Base-by-base conservation (phyloP, 2,888 invertebrate species). In the Hirtodrosophila trivittata region DNA sequence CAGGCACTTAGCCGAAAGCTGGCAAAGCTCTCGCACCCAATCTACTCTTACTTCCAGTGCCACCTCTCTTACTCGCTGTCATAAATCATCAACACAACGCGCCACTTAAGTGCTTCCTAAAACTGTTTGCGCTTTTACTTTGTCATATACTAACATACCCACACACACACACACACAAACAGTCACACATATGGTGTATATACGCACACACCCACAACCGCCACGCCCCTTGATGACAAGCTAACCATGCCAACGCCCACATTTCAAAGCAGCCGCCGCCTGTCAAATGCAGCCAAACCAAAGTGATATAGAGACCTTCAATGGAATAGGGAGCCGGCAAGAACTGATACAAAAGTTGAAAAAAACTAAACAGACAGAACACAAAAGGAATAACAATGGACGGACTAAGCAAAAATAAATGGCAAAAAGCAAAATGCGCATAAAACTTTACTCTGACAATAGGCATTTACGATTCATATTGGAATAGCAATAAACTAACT, bases 41-140 rank as follows among this genome's bases (percentile, higher is more conserved):
- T 7, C 3, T 30, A 13, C 35, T 7, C 33, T n/a, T 10, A 10
- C 28, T 35, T 10, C 1, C 25, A 25, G 14, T n/a, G 30, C 26
- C 39, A 8, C 8, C 37, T 35, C 51, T 25, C 38, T 54, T 18
- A 49, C 49, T 49, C 33, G 52, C 58, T 86, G 83, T 83, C 80
- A 80, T 80, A 80, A 80, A 80, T 80, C 80, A 80, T 80, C 83
- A 78, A 66, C 83, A 86, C 73, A 86, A 73, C 80, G 66, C 83
- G 60, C 76, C 70, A 83, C 86, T 86, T 80, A 86, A 80, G 80
- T 80, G 80, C 80, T 75, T 72, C 83, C 86, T 70, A 83, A 82
- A 80, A 86, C 86, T 78, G 86, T 80, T 78, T 72, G 60, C 62
- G 77, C 75, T 77, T 76, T 77, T 77, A 69, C 75, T 75, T 76